Conservation (phyloP, 2,113 vertebrate species). For the Serranochromis macrocephalus region DNA sequence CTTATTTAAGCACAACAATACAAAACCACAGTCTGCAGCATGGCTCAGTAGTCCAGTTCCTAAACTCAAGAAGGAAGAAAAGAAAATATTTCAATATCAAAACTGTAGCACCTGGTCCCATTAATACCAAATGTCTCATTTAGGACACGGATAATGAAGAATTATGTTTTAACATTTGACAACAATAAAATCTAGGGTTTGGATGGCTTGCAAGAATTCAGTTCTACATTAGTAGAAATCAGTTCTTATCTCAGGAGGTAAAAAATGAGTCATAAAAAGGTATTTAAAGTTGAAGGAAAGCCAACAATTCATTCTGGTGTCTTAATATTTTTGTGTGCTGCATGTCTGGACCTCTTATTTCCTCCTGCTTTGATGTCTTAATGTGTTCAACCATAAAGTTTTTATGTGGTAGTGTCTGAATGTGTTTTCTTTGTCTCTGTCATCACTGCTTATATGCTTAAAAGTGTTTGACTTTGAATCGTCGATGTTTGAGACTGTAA, state of each 20-base stretch:
- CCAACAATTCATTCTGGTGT: background rate
- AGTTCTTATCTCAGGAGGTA: background rate
- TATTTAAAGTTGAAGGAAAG: background rate
- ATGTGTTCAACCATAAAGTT: background rate
- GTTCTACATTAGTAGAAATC: background rate
- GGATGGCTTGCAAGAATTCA: background rate
- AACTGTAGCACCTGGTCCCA: background rate
- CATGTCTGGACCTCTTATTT: background rate
- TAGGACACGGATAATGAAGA: background rate
- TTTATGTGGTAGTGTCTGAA: background rate
- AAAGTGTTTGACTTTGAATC: background rate
- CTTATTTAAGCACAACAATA: background rate
- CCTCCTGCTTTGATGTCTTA: background rate
- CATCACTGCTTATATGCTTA: background rate
- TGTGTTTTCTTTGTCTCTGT: background rate
- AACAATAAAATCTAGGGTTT: background rate
- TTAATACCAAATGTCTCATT: background rate
- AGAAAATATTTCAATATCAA: background rate
- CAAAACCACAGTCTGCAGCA: background rate
- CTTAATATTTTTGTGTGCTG: background rate
- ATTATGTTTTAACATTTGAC: background rate
- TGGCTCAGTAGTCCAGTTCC: background rate
- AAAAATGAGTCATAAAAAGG: background rate
- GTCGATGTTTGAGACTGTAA: background rate
- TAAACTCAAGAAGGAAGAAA: background rate